Evolutionary conservation across 1,140 invertebrate species (phyloP), one percentile per base, ranked within the genome.

Genomic region (Gonatopus flavifemur): DNA sequence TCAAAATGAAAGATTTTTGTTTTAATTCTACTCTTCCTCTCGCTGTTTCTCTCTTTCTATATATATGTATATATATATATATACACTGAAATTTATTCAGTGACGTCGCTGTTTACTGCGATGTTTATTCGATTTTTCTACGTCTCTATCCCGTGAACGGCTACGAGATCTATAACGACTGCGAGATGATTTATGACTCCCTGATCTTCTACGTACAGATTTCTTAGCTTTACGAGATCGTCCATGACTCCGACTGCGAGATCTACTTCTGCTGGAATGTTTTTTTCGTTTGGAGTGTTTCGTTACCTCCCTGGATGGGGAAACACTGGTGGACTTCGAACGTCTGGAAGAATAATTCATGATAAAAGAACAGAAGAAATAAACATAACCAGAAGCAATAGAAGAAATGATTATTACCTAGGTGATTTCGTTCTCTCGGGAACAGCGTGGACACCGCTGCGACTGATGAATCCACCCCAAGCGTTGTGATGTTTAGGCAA

Each of bases 381-480:
- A 36, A 36, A 20, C 6, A 36, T 10, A 6, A 18, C 16, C 15
- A 20, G 7, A 18, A 4, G 8, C 9, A n/a, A n/a, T n/a, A n/a
- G n/a, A n/a, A n/a, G n/a, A n/a, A n/a, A n/a, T n/a, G n/a, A 16
- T 9, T 20, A 15, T 55, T 66, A 77, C 74, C 69, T 71, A 4
- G 78, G 76, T 9, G 76, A 78, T 45, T 76, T 78, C 4, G 68
- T 65, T 52, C 70, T 71, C 45, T 78, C 75, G 0, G 73, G 69
- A 21, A 69, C 46, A 0, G 75, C 67, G 22, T 76, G 72, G 1
- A 72, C 69, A 1, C 69, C 73, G 15, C 72, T 76, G 22, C 75
- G 66, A 57, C 79, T 81, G 48, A 86, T 84, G 51, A 86, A 85
- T 40, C 84, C 84, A 25, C 83, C 81, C 83, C 83, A 84, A 28